These are phyloP conservation scores for Babyrousa celebensis DNA, from an alignment of 2,797 vertebrate species.

Conservation along the genomic window DNA sequence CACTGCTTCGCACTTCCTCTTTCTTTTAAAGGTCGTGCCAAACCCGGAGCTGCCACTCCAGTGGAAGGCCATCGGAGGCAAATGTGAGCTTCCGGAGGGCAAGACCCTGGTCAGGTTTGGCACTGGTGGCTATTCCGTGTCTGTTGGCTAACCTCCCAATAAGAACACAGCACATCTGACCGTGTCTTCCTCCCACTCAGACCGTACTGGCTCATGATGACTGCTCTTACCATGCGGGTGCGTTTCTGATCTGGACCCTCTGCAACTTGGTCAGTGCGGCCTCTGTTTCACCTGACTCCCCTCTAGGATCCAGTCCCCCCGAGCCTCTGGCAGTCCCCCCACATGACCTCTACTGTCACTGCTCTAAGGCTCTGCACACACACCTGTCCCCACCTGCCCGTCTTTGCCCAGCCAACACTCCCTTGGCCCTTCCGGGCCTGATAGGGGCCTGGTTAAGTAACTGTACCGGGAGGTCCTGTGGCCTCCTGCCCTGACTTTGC, in stretches of 20 bases:
- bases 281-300: neutral
- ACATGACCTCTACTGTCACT: neutral
- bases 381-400: neutral
- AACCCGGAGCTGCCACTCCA: neutral
- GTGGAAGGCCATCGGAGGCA: conserved; percentile 16
- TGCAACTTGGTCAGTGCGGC: neutral
- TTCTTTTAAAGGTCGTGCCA: neutral
- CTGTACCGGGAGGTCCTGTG: neutral
- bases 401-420: neutral
- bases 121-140: conserved; percentile 8
- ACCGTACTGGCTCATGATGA: neutral
- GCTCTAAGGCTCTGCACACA: neutral
- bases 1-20: neutral
- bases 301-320: neutral
- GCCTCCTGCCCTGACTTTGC: neutral
- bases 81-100: neutral
- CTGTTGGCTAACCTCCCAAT: neutral
- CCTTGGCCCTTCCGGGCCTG: neutral
- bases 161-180: neutral
- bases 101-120: neutral
- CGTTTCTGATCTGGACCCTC: conserved; percentile 24
- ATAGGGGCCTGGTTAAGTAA: neutral
- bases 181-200: neutral
- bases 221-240: neutral
- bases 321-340: neutral